Conservation (phyloP, 2,113 vertebrate species). For the Myrmophylax atrothorax region DNA sequence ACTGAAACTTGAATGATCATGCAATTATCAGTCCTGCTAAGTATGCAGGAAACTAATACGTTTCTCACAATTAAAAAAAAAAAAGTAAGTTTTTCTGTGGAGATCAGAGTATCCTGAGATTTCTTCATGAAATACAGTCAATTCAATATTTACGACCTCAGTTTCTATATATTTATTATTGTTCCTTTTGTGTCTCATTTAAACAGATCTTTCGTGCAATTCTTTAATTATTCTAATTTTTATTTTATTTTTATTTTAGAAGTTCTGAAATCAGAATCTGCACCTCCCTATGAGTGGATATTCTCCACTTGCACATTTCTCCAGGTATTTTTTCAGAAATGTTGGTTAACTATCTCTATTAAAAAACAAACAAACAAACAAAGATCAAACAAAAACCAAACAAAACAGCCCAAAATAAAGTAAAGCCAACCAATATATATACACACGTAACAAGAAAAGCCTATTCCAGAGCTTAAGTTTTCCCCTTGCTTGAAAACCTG, state of each 20-base stretch:
- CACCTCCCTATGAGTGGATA: background rate
- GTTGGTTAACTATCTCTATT: background rate
- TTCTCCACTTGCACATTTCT: background rate
- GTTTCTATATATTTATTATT: background rate
- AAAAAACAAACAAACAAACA: background rate
- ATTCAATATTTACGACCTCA: background rate
- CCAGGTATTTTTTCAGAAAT: background rate
- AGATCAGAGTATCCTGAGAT: background rate
- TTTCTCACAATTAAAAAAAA: background rate
- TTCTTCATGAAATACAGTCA: accelerated
- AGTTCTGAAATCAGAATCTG: background rate
- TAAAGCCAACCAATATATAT: background rate
- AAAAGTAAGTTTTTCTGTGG: background rate
- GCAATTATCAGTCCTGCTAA: background rate
- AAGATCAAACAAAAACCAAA: background rate
- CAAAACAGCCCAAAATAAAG: background rate
- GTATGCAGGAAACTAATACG: background rate
- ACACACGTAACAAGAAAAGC: background rate
- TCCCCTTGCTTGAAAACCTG: background rate
- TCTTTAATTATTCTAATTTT: accelerated
- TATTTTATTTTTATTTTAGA: background rate
- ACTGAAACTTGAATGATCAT: background rate
- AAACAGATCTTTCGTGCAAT: background rate
- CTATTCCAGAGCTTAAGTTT: background rate
- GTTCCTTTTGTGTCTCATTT: background rate